These are phyloP conservation scores for Ostrea denselamellosa DNA, from an alignment of 1,140 invertebrate species.

Conservation along the genomic window DNA sequence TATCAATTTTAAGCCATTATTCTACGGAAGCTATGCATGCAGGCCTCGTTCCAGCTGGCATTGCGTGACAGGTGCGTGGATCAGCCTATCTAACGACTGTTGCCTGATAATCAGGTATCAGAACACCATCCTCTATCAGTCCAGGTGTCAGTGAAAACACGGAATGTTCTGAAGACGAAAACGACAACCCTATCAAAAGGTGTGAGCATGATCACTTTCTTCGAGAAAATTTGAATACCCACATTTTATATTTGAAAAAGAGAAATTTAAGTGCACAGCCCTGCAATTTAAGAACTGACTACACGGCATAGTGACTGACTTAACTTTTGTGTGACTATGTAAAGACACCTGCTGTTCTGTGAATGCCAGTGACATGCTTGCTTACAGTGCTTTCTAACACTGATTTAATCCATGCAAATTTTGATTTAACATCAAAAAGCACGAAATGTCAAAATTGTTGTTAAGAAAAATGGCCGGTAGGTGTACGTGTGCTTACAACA, in stretches of 20 bases:
- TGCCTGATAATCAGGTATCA: background rate
- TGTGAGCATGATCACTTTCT: background rate
- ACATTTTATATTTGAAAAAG: background rate
- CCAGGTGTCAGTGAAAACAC: slow-evolving; percentile 1
- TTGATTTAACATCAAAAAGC: background rate
- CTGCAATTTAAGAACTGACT: background rate
- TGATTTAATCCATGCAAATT: background rate
- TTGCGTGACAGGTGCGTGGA: background rate
- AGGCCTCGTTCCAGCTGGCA: background rate
- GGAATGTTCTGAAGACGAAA: background rate
- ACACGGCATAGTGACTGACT: background rate
- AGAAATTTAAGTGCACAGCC: background rate
- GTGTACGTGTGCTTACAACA: too few species aligned
- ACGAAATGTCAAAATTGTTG: slow-evolving; percentile 5
- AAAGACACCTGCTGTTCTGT: background rate
- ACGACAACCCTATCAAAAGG: background rate
- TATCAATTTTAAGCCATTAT: too few species aligned
- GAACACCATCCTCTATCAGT: background rate
- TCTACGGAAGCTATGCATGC: too few species aligned
- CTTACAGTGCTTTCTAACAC: background rate
- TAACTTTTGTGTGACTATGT: background rate
- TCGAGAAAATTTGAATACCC: background rate
- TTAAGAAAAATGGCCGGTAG: too few species aligned
- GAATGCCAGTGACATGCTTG: background rate
- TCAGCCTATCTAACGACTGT: background rate